A percentile compares a stretch with the other conserved stretches of the same genome.
These are phyloP conservation scores for Melospiza georgiana DNA, from an alignment of 2,113 vertebrate genomes.

Conservation along the genomic window DNA sequence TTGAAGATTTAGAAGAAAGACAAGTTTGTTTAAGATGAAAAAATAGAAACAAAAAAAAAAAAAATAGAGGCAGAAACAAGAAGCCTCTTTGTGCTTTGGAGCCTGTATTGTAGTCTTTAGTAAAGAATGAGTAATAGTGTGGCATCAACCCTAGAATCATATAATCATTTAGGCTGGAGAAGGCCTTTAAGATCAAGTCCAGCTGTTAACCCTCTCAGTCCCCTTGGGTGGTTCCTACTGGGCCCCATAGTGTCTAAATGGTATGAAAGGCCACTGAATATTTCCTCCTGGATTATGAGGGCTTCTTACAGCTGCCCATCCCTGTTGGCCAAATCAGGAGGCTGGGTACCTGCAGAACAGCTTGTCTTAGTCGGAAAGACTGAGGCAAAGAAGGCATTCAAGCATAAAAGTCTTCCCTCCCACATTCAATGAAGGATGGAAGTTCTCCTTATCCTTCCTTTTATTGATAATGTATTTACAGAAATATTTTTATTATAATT, in stretches of 20 bases:
- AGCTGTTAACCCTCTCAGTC: background rate
- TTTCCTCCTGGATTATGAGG: background rate
- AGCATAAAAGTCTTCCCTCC: background rate
- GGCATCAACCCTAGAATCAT: background rate
- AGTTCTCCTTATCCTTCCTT: background rate
- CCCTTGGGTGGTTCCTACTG: background rate
- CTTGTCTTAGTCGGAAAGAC: accelerated
- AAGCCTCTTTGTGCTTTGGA: background rate
- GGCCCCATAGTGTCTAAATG: too few species aligned
- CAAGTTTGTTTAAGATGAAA: background rate
- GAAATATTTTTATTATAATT: background rate
- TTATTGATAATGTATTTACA: too few species aligned
- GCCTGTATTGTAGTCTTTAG: background rate
- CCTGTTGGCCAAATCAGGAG: background rate
- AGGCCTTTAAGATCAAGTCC: background rate
- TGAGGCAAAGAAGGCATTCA: background rate
- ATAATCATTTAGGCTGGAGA: background rate
- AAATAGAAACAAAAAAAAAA: background rate
- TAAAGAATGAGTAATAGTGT: background rate
- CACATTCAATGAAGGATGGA: background rate
- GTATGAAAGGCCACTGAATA: background rate
- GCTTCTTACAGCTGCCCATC: background rate
- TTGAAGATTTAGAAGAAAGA: background rate
- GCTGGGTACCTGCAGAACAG: too few species aligned
- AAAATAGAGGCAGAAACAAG: background rate